Conservation (phyloP, 2,797 vertebrate genomes). For the Enteromius treurensis region DNA sequence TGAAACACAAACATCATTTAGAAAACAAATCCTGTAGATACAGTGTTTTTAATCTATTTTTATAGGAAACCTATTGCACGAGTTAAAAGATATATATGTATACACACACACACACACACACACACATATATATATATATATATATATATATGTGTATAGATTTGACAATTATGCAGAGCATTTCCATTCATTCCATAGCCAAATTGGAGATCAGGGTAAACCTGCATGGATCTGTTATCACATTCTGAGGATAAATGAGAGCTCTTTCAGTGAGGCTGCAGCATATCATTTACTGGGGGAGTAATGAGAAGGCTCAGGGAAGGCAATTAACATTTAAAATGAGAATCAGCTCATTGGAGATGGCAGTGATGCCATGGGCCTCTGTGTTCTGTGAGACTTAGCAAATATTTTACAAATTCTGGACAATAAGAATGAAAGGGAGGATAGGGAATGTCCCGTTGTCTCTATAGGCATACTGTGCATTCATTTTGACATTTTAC, state of each 20-base stretch:
- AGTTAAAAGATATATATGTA: neutral
- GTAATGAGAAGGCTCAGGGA: conserved; percentile 70
- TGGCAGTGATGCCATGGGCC: conserved; percentile 59
- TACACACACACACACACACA: neutral
- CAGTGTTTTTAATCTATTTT: neutral
- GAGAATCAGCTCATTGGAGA: conserved; percentile 67
- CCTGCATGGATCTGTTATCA: conserved; percentile 61
- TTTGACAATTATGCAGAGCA: conserved; percentile 45
- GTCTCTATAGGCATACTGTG: conserved; percentile 20
- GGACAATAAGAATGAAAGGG: conserved; percentile 29
- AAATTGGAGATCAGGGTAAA: conserved; percentile 61
- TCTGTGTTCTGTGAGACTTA: conserved; percentile 64
- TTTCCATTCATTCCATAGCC: conserved; percentile 46
- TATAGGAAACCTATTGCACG: neutral
- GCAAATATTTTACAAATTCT: conserved; percentile 74
- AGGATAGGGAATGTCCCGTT: conserved; percentile 8
- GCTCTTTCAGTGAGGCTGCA: conserved; percentile 58
- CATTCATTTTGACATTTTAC: neutral
- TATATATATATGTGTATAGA: neutral
- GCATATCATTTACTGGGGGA: conserved; percentile 69
- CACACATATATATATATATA: neutral
- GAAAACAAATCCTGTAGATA: neutral
- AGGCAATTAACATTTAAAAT: conserved; percentile 78
- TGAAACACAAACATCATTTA: neutral
- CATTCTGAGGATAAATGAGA: conserved; percentile 65